Evolutionary conservation across 2,113 vertebrate genomes (phyloP), one percentile per base, ranked within the genome.

Genomic region (Rhynchopsitta pachyrhyncha): DNA sequence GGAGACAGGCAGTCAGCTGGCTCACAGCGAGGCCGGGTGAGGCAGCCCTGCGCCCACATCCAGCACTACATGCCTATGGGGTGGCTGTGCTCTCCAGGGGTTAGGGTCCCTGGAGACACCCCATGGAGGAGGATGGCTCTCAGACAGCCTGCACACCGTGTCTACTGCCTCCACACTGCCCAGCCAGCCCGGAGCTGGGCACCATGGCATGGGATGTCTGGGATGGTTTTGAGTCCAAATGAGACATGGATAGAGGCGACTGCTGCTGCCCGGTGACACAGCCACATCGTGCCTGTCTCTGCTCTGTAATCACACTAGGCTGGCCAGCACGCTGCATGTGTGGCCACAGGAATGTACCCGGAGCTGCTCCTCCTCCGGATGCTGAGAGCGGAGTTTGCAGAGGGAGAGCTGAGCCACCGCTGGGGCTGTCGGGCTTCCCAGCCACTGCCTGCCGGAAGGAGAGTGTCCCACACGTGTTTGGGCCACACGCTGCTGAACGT

Each of bases 1-100:
- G 93, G 92, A 97, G 96, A 94, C 37, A n/a, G 90, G 97, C 94
- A 97, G 97, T 98, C 97, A 96, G 86, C 90, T 91, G 90, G 89
- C 93, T 90, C 10, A 2, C 42, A 64, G 94, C 73, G 88, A 68
- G 97, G 94, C 84, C 23, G 67, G 73, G 86, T 28, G 19, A 91
- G 44, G 68, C 81, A 77, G 91, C 84, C 84, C 55, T 3, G 6
- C 13, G 0, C 17, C 55, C 67, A 57, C 46, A 2, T 2, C 35
- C 73, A 74, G 81, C 77, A 86, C 71, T 74, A 66, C 49, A 80
- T 41, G 39, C 46, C 71, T 67, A 23, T 35, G 66, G 57, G 74
- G 64, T 69, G 68, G 47, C 70, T 35, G 17, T 4, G 4, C 35
- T 64, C 28, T 33, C 12, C 11, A 0, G 4, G 47, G 27, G 7